A percentile compares a stretch with the other conserved stretches of the same genome.
phyloP scores from a whole-genome alignment of 2,888 invertebrate species.

The Macroteleia sp. region DNA sequence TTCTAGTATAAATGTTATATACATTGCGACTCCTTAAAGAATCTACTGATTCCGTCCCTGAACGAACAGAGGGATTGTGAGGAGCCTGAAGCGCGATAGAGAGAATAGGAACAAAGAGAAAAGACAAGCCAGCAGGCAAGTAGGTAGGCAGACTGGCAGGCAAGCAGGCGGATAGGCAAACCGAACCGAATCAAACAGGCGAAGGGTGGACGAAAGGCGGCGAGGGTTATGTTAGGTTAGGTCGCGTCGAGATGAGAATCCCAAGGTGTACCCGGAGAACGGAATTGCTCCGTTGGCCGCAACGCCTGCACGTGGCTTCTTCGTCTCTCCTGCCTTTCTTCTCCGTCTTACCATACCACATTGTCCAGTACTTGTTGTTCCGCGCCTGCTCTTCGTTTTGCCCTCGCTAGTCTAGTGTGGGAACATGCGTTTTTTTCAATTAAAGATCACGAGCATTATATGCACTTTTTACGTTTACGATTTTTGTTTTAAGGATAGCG shows the following conservation, averaged over 20 bases:
- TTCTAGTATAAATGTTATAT: constrained; percentile 1
- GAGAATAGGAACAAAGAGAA: constrained; percentile 45
- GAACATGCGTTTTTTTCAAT: constrained; percentile 47
- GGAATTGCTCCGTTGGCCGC: constrained; percentile 48
- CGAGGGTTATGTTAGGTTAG: constrained; percentile 63
- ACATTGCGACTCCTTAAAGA: constrained; percentile 4
- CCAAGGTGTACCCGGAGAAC: constrained; percentile 40
- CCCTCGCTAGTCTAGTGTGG: constrained; percentile 25
- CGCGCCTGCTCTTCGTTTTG: constrained; percentile 24
- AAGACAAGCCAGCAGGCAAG: constrained; percentile 34
- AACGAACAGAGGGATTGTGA: constrained; percentile 10
- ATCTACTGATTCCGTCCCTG: constrained; percentile 30
- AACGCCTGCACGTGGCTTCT: constrained; percentile 51
- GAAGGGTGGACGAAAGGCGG: constrained; percentile 37
- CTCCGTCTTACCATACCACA: constrained; percentile 21
- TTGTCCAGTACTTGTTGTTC: constrained; percentile 34
- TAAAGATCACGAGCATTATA: constrained; percentile 32
- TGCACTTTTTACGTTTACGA: constrained; percentile 21
- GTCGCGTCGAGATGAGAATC: constrained; percentile 55
- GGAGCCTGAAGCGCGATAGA: constrained; percentile 23
- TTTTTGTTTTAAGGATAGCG: constrained; percentile 22
- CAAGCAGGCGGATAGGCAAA: background rate
- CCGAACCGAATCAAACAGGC: constrained; percentile 13
- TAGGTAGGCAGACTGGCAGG: background rate
- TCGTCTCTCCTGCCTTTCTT: constrained; percentile 26